Evolutionary conservation across 2,113 vertebrate species (phyloP), one percentile per base, ranked within the genome.

Genomic region (Pelvicachromis taeniatus): DNA sequence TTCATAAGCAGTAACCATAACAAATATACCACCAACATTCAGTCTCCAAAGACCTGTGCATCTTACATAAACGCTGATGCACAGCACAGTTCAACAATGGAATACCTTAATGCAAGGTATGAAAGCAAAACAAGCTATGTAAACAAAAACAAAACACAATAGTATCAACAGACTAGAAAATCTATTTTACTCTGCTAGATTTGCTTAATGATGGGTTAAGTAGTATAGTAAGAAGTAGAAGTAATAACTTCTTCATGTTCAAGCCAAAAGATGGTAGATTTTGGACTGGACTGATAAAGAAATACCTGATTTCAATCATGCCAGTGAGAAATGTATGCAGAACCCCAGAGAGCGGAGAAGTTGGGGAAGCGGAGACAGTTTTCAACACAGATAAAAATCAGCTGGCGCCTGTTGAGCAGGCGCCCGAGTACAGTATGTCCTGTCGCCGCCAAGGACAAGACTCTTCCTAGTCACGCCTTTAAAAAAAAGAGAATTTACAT

Each of bases 301-400:
- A 91, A 97, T 96, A 96, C 94, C 93, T 95, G 94, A 94, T 96
- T 95, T 95, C 95, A 95, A 94, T 96, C 91, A 90, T 82, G 94
- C 84, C 92, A 95, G 68, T 88, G 61, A 94, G 78, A 95, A 95
- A 95, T 93, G 82, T 91, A 94, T 93, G 90, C 85, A 78, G 84
- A 80, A 83, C 58, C 80, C 78, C 52, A 85, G 88, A 93, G 84
- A 94, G 85, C 53, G 40, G 91, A 90, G 94, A 96, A 59, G 68
- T 95, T 95, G 92, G 95, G 95, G 96, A 97, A 97, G 96, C 95
- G 95, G 96, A 95, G 96, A 96, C 95, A 93, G 95, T 93, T 97
- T 96, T 96, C 96, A 94, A 92, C 92, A 90, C 35, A 94, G 96
- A 97, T 97, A 96, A 95, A 96, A 96, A 97, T 97, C 96, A 93